Conservation (phyloP, 2,888 invertebrate genomes). For the Eupithecia inturbata region DNA sequence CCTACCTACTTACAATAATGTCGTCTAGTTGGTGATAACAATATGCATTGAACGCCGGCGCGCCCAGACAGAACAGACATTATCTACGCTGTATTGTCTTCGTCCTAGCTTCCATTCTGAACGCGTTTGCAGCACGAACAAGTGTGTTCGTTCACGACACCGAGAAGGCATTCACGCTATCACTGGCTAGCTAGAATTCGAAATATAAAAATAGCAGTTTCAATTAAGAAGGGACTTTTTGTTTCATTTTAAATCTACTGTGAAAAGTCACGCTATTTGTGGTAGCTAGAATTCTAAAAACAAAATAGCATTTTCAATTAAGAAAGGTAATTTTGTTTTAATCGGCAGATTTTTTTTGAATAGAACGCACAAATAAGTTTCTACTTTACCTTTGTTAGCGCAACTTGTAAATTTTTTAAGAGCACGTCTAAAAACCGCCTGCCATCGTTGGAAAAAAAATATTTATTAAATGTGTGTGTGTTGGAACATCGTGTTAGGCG, state of each 20-base stretch:
- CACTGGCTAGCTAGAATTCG: neutral
- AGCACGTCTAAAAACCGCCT: neutral
- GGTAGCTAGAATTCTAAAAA: neutral
- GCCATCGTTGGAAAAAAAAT: neutral
- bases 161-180: constrained; percentile 1
- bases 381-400: neutral
- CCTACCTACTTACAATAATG: neutral
- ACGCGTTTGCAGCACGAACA: constrained; percentile 7
- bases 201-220: neutral
- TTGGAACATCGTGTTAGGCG: neutral
- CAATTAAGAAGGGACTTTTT: neutral
- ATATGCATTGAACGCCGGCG: constrained; percentile 30
- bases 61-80: constrained; percentile 22
- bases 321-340: neutral
- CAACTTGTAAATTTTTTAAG: neutral
- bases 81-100: constrained; percentile 19
- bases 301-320: neutral
- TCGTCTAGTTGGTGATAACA: constrained; percentile 24
- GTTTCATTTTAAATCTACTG: neutral
- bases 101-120: neutral
- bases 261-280: neutral
- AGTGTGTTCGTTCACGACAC: neutral
- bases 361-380: neutral
- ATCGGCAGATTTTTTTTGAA: neutral
- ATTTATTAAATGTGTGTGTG: neutral